Evolutionary conservation across 2,888 invertebrate genomes (phyloP), one percentile per base, ranked within the genome.

Genomic region (Spisula subtruncata): DNA sequence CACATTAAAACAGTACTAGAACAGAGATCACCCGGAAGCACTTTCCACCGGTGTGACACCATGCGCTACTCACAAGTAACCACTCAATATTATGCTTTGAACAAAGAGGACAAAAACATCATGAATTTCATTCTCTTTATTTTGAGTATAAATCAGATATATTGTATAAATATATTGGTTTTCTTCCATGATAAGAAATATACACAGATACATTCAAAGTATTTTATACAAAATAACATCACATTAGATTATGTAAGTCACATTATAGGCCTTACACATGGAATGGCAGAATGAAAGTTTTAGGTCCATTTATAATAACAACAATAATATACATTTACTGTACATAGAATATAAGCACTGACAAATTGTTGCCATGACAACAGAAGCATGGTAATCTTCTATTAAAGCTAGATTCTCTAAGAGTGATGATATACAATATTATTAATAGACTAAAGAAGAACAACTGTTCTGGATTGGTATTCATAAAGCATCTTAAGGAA

Each of bases 111-210:
- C 75, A 32, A 32, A n/a, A 75, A 16, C 0, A 32, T 75, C 14
- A 18, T n/a, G 83, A 83, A 83, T 83, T 83, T 66, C 66, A 83
- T 83, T 83, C 83, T 83, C 60, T 83, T 83, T 71, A 71, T 83
- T 83, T 71, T 16, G 83, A 83, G 83, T 83, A 83, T 83, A 83
- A 83, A 83, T 83, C 83, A 83, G 83, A 25, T 71, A 71, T 83
- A 83, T 29, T 83, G n/a, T 66, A 83, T 83, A 83, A 83, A 83
- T 83, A 83, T 83, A 83, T 41, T 71, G 48, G 66, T 71, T 60
- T 60, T 56, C 54, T 82, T 35, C 60, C n/a, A 20, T n/a, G n/a
- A n/a, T 18, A 12, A 51, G 56, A 35, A 82, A 35, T 75, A 32
- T 75, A 75, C 75, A 75, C 35, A 35, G 75, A 75, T 75, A 75